A percentile compares a stretch with the other conserved stretches of the same genome.
Conservation (phyloP, 2,113 vertebrate genomes). For the Bothrops jararaca region DNA sequence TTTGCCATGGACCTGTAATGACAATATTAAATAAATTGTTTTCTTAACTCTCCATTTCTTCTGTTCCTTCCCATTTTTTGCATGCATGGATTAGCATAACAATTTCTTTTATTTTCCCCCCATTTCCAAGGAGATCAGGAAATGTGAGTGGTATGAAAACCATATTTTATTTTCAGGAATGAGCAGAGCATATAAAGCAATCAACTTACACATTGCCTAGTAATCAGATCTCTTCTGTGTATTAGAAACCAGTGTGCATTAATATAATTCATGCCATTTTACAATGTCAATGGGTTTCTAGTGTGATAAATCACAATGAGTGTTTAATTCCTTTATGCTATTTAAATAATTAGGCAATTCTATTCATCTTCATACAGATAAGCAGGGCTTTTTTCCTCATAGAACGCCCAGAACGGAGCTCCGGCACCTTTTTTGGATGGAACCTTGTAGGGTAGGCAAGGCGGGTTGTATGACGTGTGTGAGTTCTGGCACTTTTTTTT, state of each 20-base stretch:
- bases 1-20: background rate
- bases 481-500: no score
- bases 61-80: background rate
- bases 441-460: no score
- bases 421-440: no score
- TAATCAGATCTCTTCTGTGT: background rate
- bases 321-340: background rate
- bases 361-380: background rate
- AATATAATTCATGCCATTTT: constrained; percentile 25
- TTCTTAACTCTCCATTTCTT: background rate
- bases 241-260: background rate
- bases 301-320: background rate
- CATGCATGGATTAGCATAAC: background rate
- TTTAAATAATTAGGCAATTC: background rate
- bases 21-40: background rate
- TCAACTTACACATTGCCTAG: background rate
- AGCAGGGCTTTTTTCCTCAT: background rate
- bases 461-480: no score
- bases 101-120: constrained; percentile 24
- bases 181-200: constrained; percentile 2
- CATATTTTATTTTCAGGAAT: constrained; percentile 7
- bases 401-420: no score
- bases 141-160: background rate
- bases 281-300: background rate
- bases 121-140: constrained; percentile 49